Evolutionary conservation across 2,113 vertebrate species (phyloP), one percentile per base, ranked within the genome.

Genomic region (Meles meles): DNA sequence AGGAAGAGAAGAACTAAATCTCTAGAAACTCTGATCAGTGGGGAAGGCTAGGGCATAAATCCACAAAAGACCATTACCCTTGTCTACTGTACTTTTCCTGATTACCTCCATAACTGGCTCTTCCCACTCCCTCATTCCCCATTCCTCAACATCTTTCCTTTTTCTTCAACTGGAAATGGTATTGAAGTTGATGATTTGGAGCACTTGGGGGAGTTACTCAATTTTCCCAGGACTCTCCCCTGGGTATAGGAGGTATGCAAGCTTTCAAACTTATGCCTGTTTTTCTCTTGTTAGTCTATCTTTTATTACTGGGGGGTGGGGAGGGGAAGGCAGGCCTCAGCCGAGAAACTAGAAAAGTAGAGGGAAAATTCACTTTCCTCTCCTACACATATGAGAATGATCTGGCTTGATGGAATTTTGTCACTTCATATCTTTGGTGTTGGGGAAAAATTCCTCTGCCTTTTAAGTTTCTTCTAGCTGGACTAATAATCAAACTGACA

Each of bases 311-410:
- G 31, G 21, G 39, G 13, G 34, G 9, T 0, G 3, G 37, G 39
- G 34, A 25, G 23, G 57, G 57, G 23, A 52, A 52, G 55, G 59
- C 10, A 29, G 27, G 31, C n/a, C 39, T 77, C 39, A 63, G 31
- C 39, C 31, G 37, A 49, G 88, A 63, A 44, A 23, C 31, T 27
- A 49, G 57, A 37, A 29, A 74, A 44, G 34, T 8, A n/a, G 34
- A 63, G 42, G 15, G 21, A 7, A 79, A 47, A 13, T 49, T 27
- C 7, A 29, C 8, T 49, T 20, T 20, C 57, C 34, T 29, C 57
- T 21, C 15, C 31, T 37, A 20, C 5, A 12, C 57, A 21, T 3
- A 5, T 1, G 2, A 57, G 3, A 4, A n/a, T 23, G 21, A 17
- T 12, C 29, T 25, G 23, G 9, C 34, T 71, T 2, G 21, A 37